Conservation (phyloP, 1,140 invertebrate genomes). For the Frieseomelitta varia region DNA sequence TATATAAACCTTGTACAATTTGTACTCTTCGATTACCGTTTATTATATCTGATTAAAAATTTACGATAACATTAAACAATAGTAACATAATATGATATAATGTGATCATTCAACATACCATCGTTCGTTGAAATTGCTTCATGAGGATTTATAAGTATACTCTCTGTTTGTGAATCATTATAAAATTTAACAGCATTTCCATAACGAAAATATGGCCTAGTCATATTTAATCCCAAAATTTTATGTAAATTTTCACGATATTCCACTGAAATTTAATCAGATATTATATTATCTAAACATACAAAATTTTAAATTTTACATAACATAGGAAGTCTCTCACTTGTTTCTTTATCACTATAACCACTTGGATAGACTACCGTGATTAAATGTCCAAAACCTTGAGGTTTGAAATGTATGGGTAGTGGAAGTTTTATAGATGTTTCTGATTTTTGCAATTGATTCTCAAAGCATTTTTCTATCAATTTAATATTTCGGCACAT, state of each 20-base stretch:
- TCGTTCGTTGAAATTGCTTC: conserved; percentile 82
- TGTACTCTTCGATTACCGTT: conserved; percentile 29
- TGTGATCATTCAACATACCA: conserved; percentile 70
- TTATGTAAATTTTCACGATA: conserved; percentile 86
- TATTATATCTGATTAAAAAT: conserved; percentile 25
- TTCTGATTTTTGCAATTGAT: conserved; percentile 78
- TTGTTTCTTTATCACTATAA: conserved; percentile 84
- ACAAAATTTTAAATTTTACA: conserved; percentile 7
- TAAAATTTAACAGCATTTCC: conserved; percentile 86
- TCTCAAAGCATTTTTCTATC: conserved; percentile 84
- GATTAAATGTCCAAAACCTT: conserved; percentile 88
- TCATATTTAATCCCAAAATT: conserved; percentile 85
- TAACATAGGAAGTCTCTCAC: conserved; percentile 81
- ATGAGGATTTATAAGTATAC: conserved; percentile 89
- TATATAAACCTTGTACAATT: conserved; percentile 91
- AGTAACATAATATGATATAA: neutral
- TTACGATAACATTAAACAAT: neutral
- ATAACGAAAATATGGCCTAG: conserved; percentile 87
- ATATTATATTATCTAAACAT: conserved; percentile 5
- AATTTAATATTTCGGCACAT: conserved; percentile 86
- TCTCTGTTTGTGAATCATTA: conserved; percentile 78
- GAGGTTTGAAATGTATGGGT: conserved; percentile 80
- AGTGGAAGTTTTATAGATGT: conserved; percentile 64
- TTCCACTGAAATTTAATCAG: conserved; percentile 82
- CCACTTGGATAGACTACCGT: conserved; percentile 87